Evolutionary conservation across 1,140 invertebrate genomes (phyloP).

Genomic region (Conus ventricosus): DNA sequence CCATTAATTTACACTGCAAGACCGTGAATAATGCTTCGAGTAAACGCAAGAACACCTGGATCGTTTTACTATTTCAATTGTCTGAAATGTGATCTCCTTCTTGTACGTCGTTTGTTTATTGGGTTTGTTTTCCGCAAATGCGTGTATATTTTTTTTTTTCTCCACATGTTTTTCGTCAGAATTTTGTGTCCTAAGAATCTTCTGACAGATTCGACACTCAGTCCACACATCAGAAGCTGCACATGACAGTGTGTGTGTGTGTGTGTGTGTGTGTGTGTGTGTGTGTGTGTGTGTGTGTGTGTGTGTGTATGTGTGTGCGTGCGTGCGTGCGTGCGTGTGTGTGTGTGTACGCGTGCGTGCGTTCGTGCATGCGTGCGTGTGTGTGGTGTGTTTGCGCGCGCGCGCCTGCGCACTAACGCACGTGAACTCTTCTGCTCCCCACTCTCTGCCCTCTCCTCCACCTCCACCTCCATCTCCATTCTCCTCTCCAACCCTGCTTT

Average conservation of each 20-base stretch:
- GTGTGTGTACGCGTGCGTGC: neutral
- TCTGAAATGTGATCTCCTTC: neutral
- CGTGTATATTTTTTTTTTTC: neutral
- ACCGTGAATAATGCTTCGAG: neutral
- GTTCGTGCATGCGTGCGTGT: neutral
- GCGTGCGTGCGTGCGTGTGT: neutral
- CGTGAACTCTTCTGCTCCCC: too few species aligned
- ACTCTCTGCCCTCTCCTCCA: too few species aligned
- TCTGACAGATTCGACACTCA: too few species aligned
- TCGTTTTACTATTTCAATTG: neutral
- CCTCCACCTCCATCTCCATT: too few species aligned
- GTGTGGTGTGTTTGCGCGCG: too few species aligned
- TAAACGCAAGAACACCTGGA: neutral
- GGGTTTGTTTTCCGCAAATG: neutral
- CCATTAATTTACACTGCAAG: too few species aligned
- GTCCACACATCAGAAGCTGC: neutral
- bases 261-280: conserved; percentile 1
- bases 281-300: conserved; percentile 16
- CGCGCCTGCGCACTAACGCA: too few species aligned
- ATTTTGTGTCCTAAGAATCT: neutral
- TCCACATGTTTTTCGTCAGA: neutral
- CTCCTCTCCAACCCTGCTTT: too few species aligned
- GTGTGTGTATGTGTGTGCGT: neutral
- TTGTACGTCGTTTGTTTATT: neutral
- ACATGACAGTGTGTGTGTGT: neutral